Percentiles rank a stretch among this genome's conserved stretches.
Conservation (phyloP, 2,797 vertebrate genomes). For the Chromis chromis region DNA sequence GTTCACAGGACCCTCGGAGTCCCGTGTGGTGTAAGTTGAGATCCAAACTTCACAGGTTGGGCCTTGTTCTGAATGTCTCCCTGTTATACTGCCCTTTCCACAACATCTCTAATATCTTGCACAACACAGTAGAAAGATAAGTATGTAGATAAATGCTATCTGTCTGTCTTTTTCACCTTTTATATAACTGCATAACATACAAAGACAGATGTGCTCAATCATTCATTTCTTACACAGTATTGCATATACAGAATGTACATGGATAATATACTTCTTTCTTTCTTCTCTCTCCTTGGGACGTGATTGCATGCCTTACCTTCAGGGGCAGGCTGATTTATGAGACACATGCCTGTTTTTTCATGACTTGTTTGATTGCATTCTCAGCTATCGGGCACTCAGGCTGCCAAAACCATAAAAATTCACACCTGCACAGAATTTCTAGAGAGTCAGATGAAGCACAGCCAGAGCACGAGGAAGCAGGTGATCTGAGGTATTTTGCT, state of each 20-base stretch:
- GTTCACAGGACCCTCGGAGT: slow-evolving; percentile 54
- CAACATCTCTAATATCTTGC: slow-evolving; percentile 52
- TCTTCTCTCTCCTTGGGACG: slow-evolving; percentile 45
- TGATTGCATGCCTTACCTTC: slow-evolving; percentile 69
- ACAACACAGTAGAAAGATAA: slow-evolving; percentile 43
- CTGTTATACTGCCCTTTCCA: slow-evolving; percentile 40
- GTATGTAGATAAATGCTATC: slow-evolving; percentile 43
- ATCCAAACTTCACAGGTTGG: slow-evolving; percentile 45
- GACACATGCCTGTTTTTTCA: slow-evolving; percentile 81
- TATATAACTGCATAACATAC: slow-evolving; percentile 41
- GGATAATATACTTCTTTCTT: slow-evolving; percentile 63
- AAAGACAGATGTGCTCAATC: slow-evolving; percentile 61
- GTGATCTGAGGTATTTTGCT: slow-evolving; percentile 62
- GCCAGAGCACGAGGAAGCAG: slow-evolving; percentile 63
- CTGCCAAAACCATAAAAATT: slow-evolving; percentile 80
- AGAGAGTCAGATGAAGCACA: slow-evolving; percentile 48
- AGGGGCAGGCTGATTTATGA: slow-evolving; percentile 80
- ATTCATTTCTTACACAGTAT: slow-evolving; percentile 56
- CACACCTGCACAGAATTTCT: slow-evolving; percentile 78
- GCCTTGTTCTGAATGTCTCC: slow-evolving; percentile 48
- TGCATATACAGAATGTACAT: slow-evolving; percentile 54
- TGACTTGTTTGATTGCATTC: slow-evolving; percentile 86
- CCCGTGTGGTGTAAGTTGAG: slow-evolving; percentile 42
- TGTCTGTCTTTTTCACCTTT: slow-evolving; percentile 24
- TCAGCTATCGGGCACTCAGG: slow-evolving; percentile 66